Evolutionary conservation across 2,888 invertebrate species (phyloP), one percentile per base, ranked within the genome.

Genomic region (Eubasilissa splendida): DNA sequence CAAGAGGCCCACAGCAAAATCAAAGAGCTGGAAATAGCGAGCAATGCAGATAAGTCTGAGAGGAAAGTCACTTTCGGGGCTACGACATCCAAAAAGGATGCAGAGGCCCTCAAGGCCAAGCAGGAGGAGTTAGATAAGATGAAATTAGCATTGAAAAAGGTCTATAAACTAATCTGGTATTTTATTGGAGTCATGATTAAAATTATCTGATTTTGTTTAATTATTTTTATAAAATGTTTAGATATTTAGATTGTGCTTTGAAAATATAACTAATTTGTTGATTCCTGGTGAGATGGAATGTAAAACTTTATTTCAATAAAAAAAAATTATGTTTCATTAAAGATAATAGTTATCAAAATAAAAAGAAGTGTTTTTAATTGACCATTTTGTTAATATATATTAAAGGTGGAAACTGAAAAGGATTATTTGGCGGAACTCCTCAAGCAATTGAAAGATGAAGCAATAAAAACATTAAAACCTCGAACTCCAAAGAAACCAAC

Each of bases 401-500:
- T 86, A 77, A 83, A 91, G 92, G 87, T 92, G 71, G 93, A 94
- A 86, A 92, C 91, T 85, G 94, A 95, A 87, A 92, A 93, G 82
- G 89, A 92, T 71, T 93, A 93, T 85, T 88, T 95, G 42, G 92
- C 92, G 85, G 91, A 92, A 4, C 90, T 93, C 56, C 86, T 95
- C 9, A 94, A 94, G 85, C 90, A 92, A 84, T 88, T 96, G 80
- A 92, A 93, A 85, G 91, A 93, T 83, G 93, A 93, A 82, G 91
- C 93, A 1, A 90, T 93, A n/a, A 92, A 91, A 84, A 92, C 92
- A 53, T 92, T 94, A 85, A 94, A 93, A 84, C 92, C 93, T 42
- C 91, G 95, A 84, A 92, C 92, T n/a, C 92, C 94, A 4, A 95
- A 95, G 86, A 94, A 94, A 85, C 91, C 94, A 9, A 94, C 94